These are phyloP conservation scores for Hafferia zeledoni DNA, from an alignment of 2,797 vertebrate genomes.

Conservation along the genomic window DNA sequence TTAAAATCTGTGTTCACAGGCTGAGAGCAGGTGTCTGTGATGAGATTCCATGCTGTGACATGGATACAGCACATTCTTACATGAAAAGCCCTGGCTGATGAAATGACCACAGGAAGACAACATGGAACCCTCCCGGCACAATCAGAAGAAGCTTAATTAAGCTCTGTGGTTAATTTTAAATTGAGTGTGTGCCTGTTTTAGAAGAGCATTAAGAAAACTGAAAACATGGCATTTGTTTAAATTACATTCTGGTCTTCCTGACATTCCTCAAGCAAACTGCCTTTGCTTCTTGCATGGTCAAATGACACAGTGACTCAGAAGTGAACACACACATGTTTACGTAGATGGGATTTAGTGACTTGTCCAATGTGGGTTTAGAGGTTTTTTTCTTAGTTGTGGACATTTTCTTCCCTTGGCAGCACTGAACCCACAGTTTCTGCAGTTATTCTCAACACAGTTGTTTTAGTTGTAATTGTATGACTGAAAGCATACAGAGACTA, in stretches of 20 bases:
- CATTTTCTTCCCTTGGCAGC: neutral
- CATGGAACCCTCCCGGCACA: conserved; percentile 36
- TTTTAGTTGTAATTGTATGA: neutral
- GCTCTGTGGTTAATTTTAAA: conserved; percentile 49
- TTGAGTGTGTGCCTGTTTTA: neutral
- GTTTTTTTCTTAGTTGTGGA: neutral
- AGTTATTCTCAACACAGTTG: neutral
- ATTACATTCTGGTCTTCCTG: neutral
- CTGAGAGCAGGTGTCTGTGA: conserved; percentile 74
- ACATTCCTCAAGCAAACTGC: neutral
- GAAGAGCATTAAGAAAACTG: neutral
- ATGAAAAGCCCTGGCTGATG: conserved; percentile 59
- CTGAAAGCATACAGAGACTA: neutral
- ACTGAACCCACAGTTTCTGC: neutral
- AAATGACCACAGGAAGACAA: conserved; percentile 63
- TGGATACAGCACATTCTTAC: conserved; percentile 55
- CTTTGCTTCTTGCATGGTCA: neutral
- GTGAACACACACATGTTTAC: conserved; percentile 2
- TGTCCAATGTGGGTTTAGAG: neutral
- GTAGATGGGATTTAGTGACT: conserved; percentile 33
- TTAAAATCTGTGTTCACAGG: conserved; percentile 68
- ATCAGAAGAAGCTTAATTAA: conserved; percentile 58
- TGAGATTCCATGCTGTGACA: conserved; percentile 71
- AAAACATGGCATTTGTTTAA: neutral
- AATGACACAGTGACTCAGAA: conserved; percentile 41